Evolutionary conservation across 2,797 vertebrate species (phyloP), one percentile per base, ranked within the genome.

Genomic region (Phoxinus dragarum): DNA sequence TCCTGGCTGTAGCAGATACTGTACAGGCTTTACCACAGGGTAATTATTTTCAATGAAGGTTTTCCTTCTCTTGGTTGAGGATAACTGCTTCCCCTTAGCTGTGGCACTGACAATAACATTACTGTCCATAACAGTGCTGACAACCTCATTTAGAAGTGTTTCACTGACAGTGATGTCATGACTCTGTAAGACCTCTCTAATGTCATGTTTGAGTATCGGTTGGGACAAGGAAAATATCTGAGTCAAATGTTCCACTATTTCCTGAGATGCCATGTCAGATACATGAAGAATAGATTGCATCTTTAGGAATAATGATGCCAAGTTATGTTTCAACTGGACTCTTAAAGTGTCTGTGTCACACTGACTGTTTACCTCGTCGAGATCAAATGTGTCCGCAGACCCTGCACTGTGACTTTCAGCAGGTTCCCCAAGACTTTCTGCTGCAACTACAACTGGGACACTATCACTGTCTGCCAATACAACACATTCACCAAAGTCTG

Each of bases 401-500:
- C 17, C 36, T 81, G 86, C 38, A 21, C 17, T 75, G 27, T 80
- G n/a, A 71, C 52, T 56, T 52, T 82, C 64, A 85, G 49, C 68
- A 80, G 80, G 67, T 49, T 76, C 86, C 27, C 3, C 77, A 82
- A 19, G 23, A 84, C 49, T 27, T 21, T 86, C 38, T 67, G 61
- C 74, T 59, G 54, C 64, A 17, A 21, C 56, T 82, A 42, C 31
- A 38, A 59, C 64, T 84, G 9, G 73, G 54, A 44, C 44, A 79
- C 66, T n/a, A 81, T 88, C 77, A 79, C 75, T 84, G 31, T 82
- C 79, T 82, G 21, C 23, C 27, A 36, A 82, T 3, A 86, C 21
- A 9, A 82, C 56, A 83, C 27, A 6, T 61, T 83, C 76, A 80
- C 47, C n/a, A 80, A 86, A 88, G 38, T 86, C 87, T 85, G 40